phyloP scores from a whole-genome alignment of 2,113 vertebrate species.

The Herpetotheres cachinnans region DNA sequence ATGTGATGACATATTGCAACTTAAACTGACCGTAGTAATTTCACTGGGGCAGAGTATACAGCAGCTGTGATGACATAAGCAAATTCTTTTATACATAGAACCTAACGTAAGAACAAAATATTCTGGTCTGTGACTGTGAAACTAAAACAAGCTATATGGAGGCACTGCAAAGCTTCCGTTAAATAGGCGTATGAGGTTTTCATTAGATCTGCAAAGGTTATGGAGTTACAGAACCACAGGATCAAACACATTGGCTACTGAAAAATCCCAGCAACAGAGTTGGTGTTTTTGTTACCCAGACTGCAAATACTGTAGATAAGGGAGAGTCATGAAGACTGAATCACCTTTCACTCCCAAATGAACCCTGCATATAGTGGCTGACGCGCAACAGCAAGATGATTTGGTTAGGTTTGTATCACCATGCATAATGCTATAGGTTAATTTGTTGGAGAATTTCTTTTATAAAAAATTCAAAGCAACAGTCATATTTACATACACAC shows the following conservation, averaged over 20 bases:
- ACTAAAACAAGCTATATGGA: not conserved
- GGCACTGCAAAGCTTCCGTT: not conserved
- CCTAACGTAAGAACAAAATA: not conserved
- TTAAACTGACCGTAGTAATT: not conserved
- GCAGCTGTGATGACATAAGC: not conserved
- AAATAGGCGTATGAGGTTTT: not conserved
- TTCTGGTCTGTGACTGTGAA: not conserved
- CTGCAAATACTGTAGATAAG: not conserved
- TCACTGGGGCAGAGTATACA: not conserved
- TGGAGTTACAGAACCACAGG: not conserved
- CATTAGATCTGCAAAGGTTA: not conserved
- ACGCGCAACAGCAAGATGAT: not conserved
- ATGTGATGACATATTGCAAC: not conserved
- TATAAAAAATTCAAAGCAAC: not conserved
- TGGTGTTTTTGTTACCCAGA: not conserved
- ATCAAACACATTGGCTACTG: not conserved
- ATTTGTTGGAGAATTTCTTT: not conserved
- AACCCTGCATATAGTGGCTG: not conserved
- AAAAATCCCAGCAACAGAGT: not conserved
- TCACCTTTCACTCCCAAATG: not conserved
- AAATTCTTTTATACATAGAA: not conserved
- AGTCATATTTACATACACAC: not conserved
- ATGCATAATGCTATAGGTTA: not conserved
- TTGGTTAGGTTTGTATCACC: not conserved
- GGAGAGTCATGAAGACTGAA: not conserved